Conservation (phyloP, 2,888 invertebrate species). For the Platycheirus rosarum region DNA sequence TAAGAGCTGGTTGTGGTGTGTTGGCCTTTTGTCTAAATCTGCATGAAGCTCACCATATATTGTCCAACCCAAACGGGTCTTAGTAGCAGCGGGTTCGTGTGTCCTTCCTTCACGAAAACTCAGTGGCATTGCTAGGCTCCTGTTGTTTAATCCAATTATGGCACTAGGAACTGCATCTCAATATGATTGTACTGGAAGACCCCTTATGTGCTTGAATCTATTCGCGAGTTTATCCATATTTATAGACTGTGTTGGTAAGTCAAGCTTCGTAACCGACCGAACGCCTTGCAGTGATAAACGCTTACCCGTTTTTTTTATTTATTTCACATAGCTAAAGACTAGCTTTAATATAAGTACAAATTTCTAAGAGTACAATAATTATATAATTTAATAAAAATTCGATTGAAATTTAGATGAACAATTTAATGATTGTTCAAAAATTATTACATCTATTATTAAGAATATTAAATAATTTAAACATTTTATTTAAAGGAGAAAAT, state of each 20-base stretch:
- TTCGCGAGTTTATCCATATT: conserved; percentile 8
- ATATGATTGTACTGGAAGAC: conserved; percentile 53
- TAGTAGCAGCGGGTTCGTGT: conserved; percentile 55
- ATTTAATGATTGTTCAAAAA: too few species aligned
- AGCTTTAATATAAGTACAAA: too few species aligned
- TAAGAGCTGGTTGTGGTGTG: neutral
- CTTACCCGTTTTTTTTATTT: too few species aligned
- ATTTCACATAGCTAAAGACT: too few species aligned
- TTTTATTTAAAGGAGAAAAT: too few species aligned
- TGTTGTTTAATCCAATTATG: conserved; percentile 58
- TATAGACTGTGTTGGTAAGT: conserved; percentile 34
- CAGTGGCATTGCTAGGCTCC: conserved; percentile 54
- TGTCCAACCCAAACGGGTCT: conserved; percentile 52
- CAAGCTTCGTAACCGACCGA: conserved; percentile 35
- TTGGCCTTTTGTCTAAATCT: neutral
- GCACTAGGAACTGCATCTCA: conserved; percentile 25
- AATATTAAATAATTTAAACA: too few species aligned
- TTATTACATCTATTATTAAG: too few species aligned
- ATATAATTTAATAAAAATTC: too few species aligned
- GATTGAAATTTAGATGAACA: too few species aligned
- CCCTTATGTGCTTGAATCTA: conserved; percentile 8
- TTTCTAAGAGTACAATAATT: too few species aligned
- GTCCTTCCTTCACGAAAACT: conserved; percentile 39
- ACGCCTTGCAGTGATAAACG: too few species aligned
- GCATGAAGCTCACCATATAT: conserved; percentile 33